Evolutionary conservation across 2,888 invertebrate genomes (phyloP).

Genomic region (Portevinia maculata): DNA sequence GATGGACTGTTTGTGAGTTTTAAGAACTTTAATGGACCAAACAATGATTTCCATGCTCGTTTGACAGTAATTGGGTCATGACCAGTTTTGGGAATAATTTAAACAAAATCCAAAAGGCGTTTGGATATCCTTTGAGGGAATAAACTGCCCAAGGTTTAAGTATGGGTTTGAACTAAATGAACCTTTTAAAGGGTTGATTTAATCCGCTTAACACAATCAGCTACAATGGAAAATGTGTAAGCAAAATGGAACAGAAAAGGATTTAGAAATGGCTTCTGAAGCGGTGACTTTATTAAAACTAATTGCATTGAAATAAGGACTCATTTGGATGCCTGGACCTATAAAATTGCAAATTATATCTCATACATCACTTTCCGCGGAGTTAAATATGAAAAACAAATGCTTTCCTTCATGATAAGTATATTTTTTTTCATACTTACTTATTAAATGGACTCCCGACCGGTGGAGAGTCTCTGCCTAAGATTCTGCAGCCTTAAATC

Average conservation of each 20-base stretch:
- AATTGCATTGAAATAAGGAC: background rate
- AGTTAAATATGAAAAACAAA: too few relatives aligned
- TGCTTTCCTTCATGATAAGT: too few relatives aligned
- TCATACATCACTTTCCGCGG: too few relatives aligned
- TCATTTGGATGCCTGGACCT: slow-evolving; percentile 12
- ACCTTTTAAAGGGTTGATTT: slow-evolving; percentile 34
- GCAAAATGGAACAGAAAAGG: background rate
- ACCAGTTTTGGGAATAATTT: background rate
- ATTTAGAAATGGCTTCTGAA: background rate
- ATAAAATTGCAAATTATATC: too few relatives aligned
- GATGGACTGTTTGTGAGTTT: slow-evolving; percentile 30
- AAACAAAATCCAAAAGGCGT: slow-evolving; percentile 22
- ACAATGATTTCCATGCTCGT: slow-evolving; percentile 61
- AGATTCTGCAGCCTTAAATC: too few relatives aligned
- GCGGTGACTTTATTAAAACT: background rate
- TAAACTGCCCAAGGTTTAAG: background rate
- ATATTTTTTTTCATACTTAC: too few relatives aligned
- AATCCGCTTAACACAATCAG: slow-evolving; percentile 12
- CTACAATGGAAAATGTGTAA: slow-evolving; percentile 20
- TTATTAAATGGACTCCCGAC: too few relatives aligned
- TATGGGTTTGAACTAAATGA: slow-evolving; percentile 40
- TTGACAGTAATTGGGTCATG: slow-evolving; percentile 53
- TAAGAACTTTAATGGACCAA: slow-evolving; percentile 11
- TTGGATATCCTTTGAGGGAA: background rate
- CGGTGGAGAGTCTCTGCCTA: too few relatives aligned